phyloP scores from a whole-genome alignment of 2,888 invertebrate species.

The Ophraella communa region DNA sequence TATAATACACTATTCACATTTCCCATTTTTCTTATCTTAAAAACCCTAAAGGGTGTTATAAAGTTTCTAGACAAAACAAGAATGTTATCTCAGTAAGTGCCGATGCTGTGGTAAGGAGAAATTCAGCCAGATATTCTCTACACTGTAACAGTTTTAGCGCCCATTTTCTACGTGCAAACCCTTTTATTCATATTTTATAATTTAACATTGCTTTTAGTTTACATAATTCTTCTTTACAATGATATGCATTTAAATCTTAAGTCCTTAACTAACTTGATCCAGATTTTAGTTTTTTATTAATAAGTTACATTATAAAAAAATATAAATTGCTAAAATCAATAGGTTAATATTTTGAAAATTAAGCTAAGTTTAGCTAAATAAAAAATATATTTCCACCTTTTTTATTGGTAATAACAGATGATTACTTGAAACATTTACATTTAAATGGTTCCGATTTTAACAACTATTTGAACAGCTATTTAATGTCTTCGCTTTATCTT shows the following conservation, averaged over 20 bases:
- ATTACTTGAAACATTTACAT: too few species aligned
- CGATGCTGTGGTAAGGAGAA: conserved; percentile 20
- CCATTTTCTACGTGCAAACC: conserved; percentile 20
- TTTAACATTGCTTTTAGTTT: not conserved
- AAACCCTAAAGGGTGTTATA: conserved; percentile 15
- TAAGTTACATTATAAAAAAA: too few species aligned
- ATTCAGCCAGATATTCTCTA: conserved; percentile 22
- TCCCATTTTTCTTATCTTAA: not conserved
- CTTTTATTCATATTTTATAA: conserved; percentile 29
- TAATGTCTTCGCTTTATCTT: not conserved
- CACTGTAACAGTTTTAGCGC: conserved; percentile 13
- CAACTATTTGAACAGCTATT: too few species aligned
- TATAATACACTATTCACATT: not conserved
- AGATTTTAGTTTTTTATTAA: too few species aligned
- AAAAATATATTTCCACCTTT: too few species aligned
- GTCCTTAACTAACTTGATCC: too few species aligned
- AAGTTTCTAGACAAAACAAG: conserved; percentile 26
- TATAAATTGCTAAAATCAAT: too few species aligned
- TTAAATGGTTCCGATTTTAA: too few species aligned
- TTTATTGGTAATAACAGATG: too few species aligned
- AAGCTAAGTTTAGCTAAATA: too few species aligned
- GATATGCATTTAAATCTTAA: not conserved
- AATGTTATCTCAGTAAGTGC: conserved; percentile 20
- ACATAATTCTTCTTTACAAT: not conserved
- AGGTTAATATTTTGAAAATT: too few species aligned